phyloP scores from a whole-genome alignment of 2,797 vertebrate species.

The Centroberyx gerrardi region DNA sequence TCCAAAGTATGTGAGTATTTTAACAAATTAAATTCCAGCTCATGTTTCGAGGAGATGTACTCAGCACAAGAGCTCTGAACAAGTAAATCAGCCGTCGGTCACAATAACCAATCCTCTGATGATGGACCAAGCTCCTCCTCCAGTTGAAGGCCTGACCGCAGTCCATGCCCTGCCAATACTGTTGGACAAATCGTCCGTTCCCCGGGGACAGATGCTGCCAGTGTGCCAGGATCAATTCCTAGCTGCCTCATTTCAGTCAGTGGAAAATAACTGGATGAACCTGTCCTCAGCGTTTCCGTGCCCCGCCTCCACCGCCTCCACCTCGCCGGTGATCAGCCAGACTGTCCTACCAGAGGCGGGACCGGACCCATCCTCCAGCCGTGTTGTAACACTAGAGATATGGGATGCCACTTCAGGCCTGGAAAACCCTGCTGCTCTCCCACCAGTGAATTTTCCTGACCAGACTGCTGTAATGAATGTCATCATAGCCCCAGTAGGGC shows the following conservation, averaged over 20 bases:
- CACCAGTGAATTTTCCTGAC: constrained; percentile 3
- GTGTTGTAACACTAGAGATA: neutral
- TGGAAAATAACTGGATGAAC: constrained; percentile 54
- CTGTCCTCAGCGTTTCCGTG: constrained; percentile 11
- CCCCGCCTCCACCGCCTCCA: constrained; percentile 9
- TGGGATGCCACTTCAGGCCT: constrained; percentile 10
- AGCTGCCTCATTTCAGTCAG: constrained; percentile 33
- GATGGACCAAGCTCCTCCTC: constrained; percentile 24
- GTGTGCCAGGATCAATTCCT: constrained; percentile 51
- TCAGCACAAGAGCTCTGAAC: constrained; percentile 17
- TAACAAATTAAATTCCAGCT: constrained; percentile 28
- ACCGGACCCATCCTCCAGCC: neutral
- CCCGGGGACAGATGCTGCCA: constrained; percentile 57
- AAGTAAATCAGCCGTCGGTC: neutral
- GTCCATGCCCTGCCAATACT: constrained; percentile 30
- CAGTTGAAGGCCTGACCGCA: constrained; percentile 18
- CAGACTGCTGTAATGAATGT: neutral
- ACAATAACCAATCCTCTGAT: constrained; percentile 18
- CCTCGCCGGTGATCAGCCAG: neutral
- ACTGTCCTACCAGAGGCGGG: constrained; percentile 3
- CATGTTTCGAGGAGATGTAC: neutral
- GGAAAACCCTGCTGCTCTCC: constrained; percentile 3
- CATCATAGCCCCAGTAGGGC: neutral
- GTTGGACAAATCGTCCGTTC: constrained; percentile 53
- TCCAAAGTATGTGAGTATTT: neutral